Evolutionary conservation across 1,140 invertebrate species (phyloP).

Genomic region (Dysdera silvatica): DNA sequence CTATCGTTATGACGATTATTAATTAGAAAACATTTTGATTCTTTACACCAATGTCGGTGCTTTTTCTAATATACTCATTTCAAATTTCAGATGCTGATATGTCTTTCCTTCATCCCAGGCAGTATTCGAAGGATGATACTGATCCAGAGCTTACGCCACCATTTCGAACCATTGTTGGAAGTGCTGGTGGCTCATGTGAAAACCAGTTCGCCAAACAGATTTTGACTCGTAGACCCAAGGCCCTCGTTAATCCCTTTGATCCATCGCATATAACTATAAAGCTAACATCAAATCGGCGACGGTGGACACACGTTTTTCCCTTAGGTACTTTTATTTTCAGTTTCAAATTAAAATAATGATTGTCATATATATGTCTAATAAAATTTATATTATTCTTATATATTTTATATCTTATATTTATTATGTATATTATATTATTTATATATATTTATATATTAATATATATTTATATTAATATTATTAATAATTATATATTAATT

Average conservation of each 20-base stretch:
- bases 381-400: no score
- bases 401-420: slow-evolving; percentile 2
- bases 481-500: background rate
- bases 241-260: slow-evolving; percentile 86
- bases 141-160: slow-evolving; percentile 19
- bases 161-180: slow-evolving; percentile 25
- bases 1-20: background rate
- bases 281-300: slow-evolving; percentile 84
- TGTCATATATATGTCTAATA: background rate
- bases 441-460: no score
- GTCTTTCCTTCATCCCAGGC: slow-evolving; percentile 8
- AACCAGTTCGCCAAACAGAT: slow-evolving; percentile 4
- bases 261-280: slow-evolving; percentile 94
- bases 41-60: no score
- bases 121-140: slow-evolving; percentile 21
- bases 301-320: slow-evolving; percentile 99
- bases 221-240: slow-evolving; percentile 27
- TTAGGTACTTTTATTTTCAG: slow-evolving; percentile 63
- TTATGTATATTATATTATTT: background rate
- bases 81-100: slow-evolving; percentile 13
- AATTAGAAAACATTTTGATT: no score
- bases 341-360: no score
- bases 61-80: background rate
- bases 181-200: slow-evolving; percentile 27
- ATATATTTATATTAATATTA: background rate